These are phyloP conservation scores for Tethya wilhelma DNA, from an alignment of 37 sponge, comb jelly and placozoan genomes.

Conservation along the genomic window DNA sequence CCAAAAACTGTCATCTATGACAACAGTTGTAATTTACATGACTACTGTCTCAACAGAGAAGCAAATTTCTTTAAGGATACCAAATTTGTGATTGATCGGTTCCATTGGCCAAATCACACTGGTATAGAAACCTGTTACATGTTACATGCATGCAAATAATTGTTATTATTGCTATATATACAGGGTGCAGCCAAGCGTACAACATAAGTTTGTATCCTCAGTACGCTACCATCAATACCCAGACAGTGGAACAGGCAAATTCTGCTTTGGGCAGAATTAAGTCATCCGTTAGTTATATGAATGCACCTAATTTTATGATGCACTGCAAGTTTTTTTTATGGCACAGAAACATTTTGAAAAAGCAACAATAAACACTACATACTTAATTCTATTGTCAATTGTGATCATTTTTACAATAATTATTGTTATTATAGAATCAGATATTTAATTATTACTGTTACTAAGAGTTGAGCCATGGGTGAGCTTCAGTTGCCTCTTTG, in stretches of 20 bases:
- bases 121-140: constrained; percentile 14
- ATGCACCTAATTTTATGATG: constrained; percentile 5
- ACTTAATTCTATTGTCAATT: not conserved
- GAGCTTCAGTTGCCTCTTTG: constrained; percentile 34
- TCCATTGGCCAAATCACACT: constrained; percentile 49
- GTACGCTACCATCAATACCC: constrained; percentile 17
- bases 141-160: not conserved
- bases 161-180: not conserved
- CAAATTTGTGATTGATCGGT: constrained; percentile 30
- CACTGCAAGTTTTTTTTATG: constrained; percentile 5
- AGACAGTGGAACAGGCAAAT: constrained; percentile 54
- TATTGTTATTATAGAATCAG: no score
- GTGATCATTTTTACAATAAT: not conserved
- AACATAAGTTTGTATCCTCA: constrained; percentile 31
- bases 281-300: constrained; percentile 46
- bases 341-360: not conserved
- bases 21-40: constrained; percentile 39
- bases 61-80: constrained; percentile 9
- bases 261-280: constrained; percentile 21
- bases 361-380: no score
- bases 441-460: no score
- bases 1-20: constrained; percentile 26
- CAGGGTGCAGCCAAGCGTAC: constrained; percentile 33
- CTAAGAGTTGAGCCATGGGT: no score
- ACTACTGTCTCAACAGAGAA: constrained; percentile 28